Conservation (phyloP, 1,140 invertebrate genomes). For the Pentalonia nigronervosa region DNA sequence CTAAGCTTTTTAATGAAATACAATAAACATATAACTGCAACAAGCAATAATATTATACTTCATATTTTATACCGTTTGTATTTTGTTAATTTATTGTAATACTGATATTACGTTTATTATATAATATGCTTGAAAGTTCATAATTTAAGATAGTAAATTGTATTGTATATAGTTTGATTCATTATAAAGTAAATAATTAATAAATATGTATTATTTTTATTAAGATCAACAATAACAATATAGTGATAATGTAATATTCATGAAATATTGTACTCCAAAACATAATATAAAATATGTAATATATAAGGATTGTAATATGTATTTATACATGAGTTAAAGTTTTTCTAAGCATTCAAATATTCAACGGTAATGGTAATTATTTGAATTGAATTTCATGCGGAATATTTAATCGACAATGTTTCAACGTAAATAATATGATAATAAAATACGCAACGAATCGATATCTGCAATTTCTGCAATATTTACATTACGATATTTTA, state of each 20-base stretch:
- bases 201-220: not conserved
- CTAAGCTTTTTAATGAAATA: not conserved
- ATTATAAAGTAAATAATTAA: not conserved
- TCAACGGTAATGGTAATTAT: not conserved
- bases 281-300: not conserved
- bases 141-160: not conserved
- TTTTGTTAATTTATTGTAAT: not conserved
- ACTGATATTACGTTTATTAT: not conserved
- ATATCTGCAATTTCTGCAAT: not conserved
- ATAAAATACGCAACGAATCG: not conserved
- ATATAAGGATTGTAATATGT: not conserved
- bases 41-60: not conserved
- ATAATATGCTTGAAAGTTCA: not conserved
- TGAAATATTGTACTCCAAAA: too few relatives aligned
- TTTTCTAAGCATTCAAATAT: not conserved
- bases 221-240: not conserved
- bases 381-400: not conserved
- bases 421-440: not conserved
- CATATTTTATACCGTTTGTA: not conserved
- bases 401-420: not conserved
- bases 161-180: not conserved
- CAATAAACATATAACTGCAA: not conserved
- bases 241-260: too few relatives aligned
- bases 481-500: not conserved
- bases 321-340: not conserved